Evolutionary conservation across 2,797 vertebrate genomes (phyloP).

Genomic region (Pseudochromis fuscus): DNA sequence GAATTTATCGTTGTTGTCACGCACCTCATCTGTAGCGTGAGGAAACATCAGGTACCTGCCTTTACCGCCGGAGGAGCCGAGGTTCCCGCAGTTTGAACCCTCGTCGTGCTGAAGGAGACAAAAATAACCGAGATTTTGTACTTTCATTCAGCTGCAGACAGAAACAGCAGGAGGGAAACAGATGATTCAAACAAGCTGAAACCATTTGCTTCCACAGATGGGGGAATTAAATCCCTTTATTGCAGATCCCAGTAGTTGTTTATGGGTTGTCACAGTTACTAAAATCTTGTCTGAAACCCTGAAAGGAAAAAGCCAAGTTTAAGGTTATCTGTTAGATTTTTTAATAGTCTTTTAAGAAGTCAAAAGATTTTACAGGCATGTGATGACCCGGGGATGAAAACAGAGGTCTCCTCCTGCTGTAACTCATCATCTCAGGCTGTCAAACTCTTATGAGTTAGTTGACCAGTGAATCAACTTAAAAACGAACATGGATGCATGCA

Average conservation of each 20-base stretch:
- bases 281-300: background rate
- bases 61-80: conserved; percentile 71
- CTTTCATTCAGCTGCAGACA: background rate
- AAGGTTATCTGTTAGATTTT: conserved; percentile 27
- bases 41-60: conserved; percentile 90
- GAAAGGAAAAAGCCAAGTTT: background rate
- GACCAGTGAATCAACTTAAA: background rate
- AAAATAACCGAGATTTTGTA: background rate
- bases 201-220: conserved; percentile 3
- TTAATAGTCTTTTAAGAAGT: background rate
- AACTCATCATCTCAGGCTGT: background rate
- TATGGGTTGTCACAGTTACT: background rate
- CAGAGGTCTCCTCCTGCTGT: conserved; percentile 3
- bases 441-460: conserved; percentile 13
- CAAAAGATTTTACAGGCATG: conserved; percentile 10
- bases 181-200: conserved; percentile 11
- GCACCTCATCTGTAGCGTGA: conserved; percentile 81
- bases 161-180: conserved; percentile 21
- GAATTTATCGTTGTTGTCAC: conserved; percentile 87
- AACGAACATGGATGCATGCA: conserved; percentile 7
- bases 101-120: conserved; percentile 86
- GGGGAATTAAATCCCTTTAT: background rate
- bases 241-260: conserved; percentile 3
- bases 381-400: conserved; percentile 28
- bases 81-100: conserved; percentile 79